Evolutionary conservation across 2,113 vertebrate genomes (phyloP), one percentile per base, ranked within the genome.

Genomic region (Rhinolophus sinicus): DNA sequence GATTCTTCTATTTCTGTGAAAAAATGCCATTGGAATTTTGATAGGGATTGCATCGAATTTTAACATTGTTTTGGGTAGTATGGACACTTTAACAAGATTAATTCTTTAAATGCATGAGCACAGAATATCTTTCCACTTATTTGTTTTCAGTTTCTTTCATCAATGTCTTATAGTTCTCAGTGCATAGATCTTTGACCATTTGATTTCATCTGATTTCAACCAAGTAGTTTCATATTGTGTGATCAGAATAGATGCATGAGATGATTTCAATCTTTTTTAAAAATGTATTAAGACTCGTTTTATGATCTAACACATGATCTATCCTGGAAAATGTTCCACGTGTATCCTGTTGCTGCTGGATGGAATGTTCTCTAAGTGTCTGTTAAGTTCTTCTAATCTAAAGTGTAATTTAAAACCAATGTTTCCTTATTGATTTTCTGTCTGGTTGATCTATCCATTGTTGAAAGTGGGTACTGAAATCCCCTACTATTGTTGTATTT

Each of bases 341-440:
- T 50, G 9, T 14, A 4, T 69, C 18, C 33, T 50, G n/a, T 18
- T 33, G 19, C 40, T 70, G 21, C 14, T 38, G 18, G 19, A 80
- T 70, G 52, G 75, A 47, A 60, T 87, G 38, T 70, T 93, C 83
- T 60, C 12, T 87, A 93, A 87, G 69, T 69, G 6, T 56, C 62
- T 52, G 44, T 86, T 69, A 67, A 87, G 50, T 80, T 75, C 38
- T 80, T 75, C 38, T 26, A 8, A 54, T 60, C 64, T 70, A 93
- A 70, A 12, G 9, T 30, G 18, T 87, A 70, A 54, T 80, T 70
- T 80, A 70, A 87, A 60, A 70, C 40, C 92, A 87, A 60, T 19
- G 24, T 93, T 65, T 87, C 75, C 73, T 80, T 60, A 38, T 52
- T 87, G 83, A 93, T 88, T 80, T 88, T 93, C 33, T 80, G 33